Evolutionary conservation across 2,797 vertebrate species (phyloP).

Genomic region (Chelon auratus): DNA sequence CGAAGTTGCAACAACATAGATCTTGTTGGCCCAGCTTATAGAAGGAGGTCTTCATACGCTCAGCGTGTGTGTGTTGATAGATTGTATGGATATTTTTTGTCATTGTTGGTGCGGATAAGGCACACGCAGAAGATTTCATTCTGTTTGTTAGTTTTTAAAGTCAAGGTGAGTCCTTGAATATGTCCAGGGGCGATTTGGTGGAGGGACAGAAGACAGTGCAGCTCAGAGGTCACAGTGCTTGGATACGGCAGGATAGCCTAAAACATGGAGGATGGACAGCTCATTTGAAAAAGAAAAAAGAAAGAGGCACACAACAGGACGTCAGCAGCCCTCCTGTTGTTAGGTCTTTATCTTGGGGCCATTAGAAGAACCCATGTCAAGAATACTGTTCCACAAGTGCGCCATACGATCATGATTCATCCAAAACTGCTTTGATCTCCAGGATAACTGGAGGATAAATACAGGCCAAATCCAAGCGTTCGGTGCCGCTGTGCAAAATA

Average conservation of each 20-base stretch:
- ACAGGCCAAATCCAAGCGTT: neutral
- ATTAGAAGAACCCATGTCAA: too few relatives aligned
- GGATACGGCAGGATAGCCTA: neutral
- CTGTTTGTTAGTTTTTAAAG: too few relatives aligned
- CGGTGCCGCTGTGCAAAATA: neutral
- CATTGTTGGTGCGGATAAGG: too few relatives aligned
- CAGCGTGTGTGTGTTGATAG: neutral
- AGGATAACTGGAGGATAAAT: neutral
- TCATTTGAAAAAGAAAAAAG: neutral
- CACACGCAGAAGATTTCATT: too few relatives aligned
- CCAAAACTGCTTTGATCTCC: neutral
- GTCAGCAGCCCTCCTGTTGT: neutral
- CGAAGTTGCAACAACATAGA: conserved; percentile 19
- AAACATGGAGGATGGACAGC: neutral
- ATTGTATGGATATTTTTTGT: too few relatives aligned
- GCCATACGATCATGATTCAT: neutral
- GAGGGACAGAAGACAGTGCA: neutral
- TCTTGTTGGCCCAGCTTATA: neutral
- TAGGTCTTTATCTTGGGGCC: too few relatives aligned
- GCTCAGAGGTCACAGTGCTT: neutral
- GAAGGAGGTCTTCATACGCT: neutral
- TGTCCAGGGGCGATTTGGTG: neutral
- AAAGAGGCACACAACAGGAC: neutral
- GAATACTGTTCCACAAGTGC: too few relatives aligned
- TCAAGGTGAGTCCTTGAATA: neutral